A percentile compares a stretch with the other conserved stretches of the same genome.
Evolutionary conservation across 92 coral and sea anemone species (phyloP).

Genomic region (Galaxea fascicularis): DNA sequence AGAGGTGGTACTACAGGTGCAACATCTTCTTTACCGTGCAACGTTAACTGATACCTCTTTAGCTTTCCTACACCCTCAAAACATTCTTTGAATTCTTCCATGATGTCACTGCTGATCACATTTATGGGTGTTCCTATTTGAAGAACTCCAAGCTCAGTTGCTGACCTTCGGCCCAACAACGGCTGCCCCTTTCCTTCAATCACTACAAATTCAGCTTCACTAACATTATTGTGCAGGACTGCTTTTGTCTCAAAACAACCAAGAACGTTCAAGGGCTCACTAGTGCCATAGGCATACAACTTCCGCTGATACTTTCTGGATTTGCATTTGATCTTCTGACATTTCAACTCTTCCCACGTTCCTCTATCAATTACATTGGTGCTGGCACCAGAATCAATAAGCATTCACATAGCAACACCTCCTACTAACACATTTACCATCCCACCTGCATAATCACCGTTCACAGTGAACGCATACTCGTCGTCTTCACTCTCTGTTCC

Average conservation of each 20-base stretch:
- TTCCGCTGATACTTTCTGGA: slow-evolving; percentile 12
- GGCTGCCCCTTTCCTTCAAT: too few relatives aligned
- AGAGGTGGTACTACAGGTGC: not conserved
- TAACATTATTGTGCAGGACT: too few relatives aligned
- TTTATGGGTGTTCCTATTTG: too few relatives aligned
- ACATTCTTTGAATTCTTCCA: too few relatives aligned
- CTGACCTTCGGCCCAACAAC: too few relatives aligned
- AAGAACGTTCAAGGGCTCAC: slow-evolving; percentile 27
- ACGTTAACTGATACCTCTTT: too few relatives aligned
- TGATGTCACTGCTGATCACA: too few relatives aligned
- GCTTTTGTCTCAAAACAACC: slow-evolving; percentile 32
- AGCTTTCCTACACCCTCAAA: too few relatives aligned
- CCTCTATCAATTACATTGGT: not conserved
- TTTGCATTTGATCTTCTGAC: slow-evolving; percentile 9
- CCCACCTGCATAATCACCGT: not conserved
- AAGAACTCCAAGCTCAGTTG: too few relatives aligned
- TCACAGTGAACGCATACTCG: slow-evolving; percentile 27
- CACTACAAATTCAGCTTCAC: too few relatives aligned
- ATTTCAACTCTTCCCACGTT: slow-evolving; percentile 4
- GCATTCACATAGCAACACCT: slow-evolving; percentile 12
- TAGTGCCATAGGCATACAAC: slow-evolving; percentile 4
- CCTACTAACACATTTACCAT: slow-evolving; percentile 14
- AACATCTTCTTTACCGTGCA: too few relatives aligned
- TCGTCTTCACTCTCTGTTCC: too few relatives aligned
- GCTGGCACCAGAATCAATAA: slow-evolving; percentile 5